Conservation (phyloP, 1,140 invertebrate genomes). For the Galleria mellonella region DNA sequence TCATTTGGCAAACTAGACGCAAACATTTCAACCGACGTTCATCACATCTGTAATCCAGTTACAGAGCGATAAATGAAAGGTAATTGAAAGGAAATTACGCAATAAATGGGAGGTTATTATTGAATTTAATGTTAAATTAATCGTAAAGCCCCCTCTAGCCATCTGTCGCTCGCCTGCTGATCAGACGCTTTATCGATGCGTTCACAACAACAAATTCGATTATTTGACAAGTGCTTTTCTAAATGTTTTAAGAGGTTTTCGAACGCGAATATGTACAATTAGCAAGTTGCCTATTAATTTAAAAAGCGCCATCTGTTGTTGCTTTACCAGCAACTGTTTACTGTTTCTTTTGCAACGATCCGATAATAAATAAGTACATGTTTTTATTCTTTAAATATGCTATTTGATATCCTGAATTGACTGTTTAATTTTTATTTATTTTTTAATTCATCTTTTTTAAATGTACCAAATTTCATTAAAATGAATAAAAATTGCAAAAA, state of each 20-base stretch:
- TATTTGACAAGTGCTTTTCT: slow-evolving; percentile 42
- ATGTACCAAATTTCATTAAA: too few relatives aligned
- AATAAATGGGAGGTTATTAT: slow-evolving; percentile 69
- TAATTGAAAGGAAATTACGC: slow-evolving; percentile 71
- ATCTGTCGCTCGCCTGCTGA: slow-evolving; percentile 44
- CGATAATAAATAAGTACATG: too few relatives aligned
- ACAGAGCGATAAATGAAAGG: slow-evolving; percentile 64
- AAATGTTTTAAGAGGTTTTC: slow-evolving; percentile 11
- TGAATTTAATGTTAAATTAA: slow-evolving; percentile 72
- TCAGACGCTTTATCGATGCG: slow-evolving; percentile 8
- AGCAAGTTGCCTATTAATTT: too few relatives aligned
- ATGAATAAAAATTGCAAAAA: too few relatives aligned
- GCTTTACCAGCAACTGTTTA: too few relatives aligned
- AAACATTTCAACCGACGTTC: slow-evolving; percentile 9
- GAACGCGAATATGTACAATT: too few relatives aligned
- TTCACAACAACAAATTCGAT: slow-evolving; percentile 29
- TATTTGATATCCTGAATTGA: too few relatives aligned
- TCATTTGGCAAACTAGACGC: background rate
- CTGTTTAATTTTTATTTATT: too few relatives aligned
- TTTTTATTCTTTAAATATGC: too few relatives aligned
- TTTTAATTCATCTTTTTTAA: too few relatives aligned
- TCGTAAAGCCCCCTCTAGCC: slow-evolving; percentile 42
- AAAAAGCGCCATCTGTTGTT: too few relatives aligned
- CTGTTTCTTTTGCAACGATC: too few relatives aligned
- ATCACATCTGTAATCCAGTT: slow-evolving; percentile 52